A percentile compares a stretch with the other conserved stretches of the same genome.
Evolutionary conservation across 2,797 vertebrate species (phyloP).

Genomic region (Helostoma temminkii): DNA sequence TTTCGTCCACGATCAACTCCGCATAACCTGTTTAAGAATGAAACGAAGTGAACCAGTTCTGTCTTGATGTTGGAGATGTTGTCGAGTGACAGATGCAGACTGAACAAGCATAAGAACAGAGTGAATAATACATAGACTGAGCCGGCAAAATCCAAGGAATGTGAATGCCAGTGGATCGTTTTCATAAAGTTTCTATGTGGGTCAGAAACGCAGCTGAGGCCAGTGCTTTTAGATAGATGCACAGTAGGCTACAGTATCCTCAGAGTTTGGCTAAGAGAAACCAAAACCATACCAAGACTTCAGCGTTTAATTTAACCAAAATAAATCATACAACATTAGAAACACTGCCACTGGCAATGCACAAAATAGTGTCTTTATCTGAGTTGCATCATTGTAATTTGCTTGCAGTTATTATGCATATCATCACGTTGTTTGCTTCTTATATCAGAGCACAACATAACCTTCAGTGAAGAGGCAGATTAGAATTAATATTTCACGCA

Average conservation of each 20-base stretch:
- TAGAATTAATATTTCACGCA: background rate
- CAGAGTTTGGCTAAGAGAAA: no score
- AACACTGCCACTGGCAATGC: background rate
- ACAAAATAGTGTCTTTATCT: background rate
- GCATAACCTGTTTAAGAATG: background rate
- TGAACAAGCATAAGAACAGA: constrained; percentile 3
- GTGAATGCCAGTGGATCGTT: constrained; percentile 32
- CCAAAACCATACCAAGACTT: background rate
- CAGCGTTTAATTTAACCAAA: background rate
- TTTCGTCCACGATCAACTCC: background rate
- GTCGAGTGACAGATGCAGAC: background rate
- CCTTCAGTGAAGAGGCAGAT: background rate
- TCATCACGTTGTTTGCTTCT: background rate
- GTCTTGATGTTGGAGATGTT: background rate
- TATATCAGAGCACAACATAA: background rate
- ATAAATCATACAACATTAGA: background rate
- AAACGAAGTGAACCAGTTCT: background rate
- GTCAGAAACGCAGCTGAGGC: background rate
- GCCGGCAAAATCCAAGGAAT: constrained; percentile 28
- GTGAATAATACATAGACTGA: background rate
- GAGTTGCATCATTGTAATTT: background rate
- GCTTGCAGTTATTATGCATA: background rate
- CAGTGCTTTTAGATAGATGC: background rate
- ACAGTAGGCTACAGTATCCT: background rate
- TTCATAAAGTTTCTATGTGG: background rate